Evolutionary conservation across 1,140 invertebrate species (phyloP).

Genomic region (Drosophila murphyi): DNA sequence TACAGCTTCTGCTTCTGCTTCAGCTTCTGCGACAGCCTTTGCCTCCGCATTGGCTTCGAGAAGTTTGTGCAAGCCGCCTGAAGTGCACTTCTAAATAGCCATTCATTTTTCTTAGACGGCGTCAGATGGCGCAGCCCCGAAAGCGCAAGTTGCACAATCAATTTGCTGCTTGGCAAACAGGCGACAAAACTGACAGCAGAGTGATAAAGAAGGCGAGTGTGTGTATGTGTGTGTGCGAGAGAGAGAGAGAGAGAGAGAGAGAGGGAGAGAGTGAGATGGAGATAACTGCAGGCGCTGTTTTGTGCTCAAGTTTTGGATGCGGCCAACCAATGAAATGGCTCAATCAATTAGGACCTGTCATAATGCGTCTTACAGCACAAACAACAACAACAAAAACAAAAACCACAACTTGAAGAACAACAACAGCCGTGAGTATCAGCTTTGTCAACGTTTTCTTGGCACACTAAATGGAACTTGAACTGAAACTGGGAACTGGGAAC

Average conservation of each 20-base stretch:
- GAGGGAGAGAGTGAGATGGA: not conserved
- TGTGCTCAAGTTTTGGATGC: constrained; percentile 43
- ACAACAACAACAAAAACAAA: not conserved
- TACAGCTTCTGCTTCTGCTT: not conserved
- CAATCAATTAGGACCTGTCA: constrained; percentile 78
- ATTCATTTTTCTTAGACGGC: constrained; percentile 66
- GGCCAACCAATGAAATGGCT: constrained; percentile 65
- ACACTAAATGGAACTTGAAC: not conserved
- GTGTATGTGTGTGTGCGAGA: not conserved
- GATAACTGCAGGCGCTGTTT: constrained; percentile 1
- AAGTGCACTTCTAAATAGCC: constrained; percentile 49
- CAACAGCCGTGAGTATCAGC: constrained; percentile 12
- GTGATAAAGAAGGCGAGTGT: not conserved
- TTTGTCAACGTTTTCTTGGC: constrained; percentile 10
- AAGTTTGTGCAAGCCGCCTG: constrained; percentile 5
- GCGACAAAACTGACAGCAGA: constrained; percentile 44
- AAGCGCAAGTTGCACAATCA: constrained; percentile 53
- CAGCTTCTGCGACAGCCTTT: no score
- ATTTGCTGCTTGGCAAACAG: constrained; percentile 53
- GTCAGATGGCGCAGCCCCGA: constrained; percentile 45
- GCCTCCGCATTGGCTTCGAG: not conserved
- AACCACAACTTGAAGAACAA: constrained; percentile 1
- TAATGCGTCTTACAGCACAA: constrained; percentile 51
- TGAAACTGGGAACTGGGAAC: not conserved
- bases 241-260: not conserved